phyloP scores from a whole-genome alignment of 2,797 vertebrate genomes.

The Cossypha heuglini region DNA sequence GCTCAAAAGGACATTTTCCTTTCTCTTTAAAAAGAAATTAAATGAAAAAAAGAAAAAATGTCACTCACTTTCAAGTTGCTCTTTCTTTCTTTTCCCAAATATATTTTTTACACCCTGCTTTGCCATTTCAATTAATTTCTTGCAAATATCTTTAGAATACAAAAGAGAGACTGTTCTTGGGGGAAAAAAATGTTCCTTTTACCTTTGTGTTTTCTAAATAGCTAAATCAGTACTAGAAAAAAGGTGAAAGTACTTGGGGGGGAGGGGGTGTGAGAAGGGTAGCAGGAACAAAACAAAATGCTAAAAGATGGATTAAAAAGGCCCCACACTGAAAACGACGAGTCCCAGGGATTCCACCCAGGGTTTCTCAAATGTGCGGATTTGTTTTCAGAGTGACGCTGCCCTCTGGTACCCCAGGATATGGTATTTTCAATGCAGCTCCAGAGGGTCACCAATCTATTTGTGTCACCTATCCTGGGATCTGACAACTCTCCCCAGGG shows the following conservation, averaged over 20 bases:
- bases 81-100: not conserved
- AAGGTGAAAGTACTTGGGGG: not conserved
- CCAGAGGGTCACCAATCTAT: slow-evolving; percentile 9
- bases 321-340: not conserved
- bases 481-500: slow-evolving; percentile 46
- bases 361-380: not conserved
- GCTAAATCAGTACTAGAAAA: not conserved
- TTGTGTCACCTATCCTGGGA: slow-evolving; percentile 49
- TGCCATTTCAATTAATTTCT: not conserved
- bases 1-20: not conserved
- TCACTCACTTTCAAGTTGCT: fast-evolving
- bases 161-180: not conserved
- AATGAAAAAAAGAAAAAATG: not conserved
- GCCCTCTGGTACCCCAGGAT: slow-evolving; percentile 27
- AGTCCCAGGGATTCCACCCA: not conserved
- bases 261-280: not conserved
- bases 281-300: not conserved
- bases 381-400: slow-evolving; percentile 10
- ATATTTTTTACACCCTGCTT: fast-evolving
- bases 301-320: slow-evolving; percentile 19
- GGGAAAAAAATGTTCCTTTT: not conserved
- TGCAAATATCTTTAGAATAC: not conserved
- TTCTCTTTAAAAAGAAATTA: not conserved
- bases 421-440: slow-evolving; percentile 26
- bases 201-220: not conserved